A percentile compares a stretch with the other conserved stretches of the same genome.
Evolutionary conservation across 2,113 vertebrate species (phyloP).

Genomic region (Myanophis thanlyinensis): DNA sequence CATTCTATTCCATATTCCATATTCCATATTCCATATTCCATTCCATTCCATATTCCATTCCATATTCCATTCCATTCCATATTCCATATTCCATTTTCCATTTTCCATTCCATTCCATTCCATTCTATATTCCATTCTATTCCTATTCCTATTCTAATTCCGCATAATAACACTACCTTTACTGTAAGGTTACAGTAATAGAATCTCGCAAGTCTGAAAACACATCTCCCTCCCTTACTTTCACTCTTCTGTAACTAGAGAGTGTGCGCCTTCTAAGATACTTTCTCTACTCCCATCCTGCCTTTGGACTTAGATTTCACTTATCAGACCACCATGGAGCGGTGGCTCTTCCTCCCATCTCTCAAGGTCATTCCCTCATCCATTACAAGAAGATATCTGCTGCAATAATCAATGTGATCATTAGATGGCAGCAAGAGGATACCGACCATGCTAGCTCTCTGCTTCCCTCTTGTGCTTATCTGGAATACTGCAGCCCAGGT

Average conservation of each 20-base stretch:
- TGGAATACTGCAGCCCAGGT: not conserved
- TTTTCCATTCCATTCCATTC: too few relatives aligned
- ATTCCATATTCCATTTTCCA: too few relatives aligned
- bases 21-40: too few relatives aligned
- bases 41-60: too few relatives aligned
- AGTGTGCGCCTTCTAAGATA: not conserved
- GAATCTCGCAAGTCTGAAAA: not conserved
- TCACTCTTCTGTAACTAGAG: not conserved
- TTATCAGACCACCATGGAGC: not conserved
- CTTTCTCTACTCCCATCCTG: not conserved
- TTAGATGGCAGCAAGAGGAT: not conserved
- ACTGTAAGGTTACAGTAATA: not conserved
- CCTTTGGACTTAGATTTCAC: not conserved
- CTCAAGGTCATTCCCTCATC: not conserved
- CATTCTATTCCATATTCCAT: too few relatives aligned
- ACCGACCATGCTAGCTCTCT: not conserved
- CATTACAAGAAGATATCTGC: not conserved
- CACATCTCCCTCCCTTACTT: not conserved
- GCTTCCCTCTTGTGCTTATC: not conserved
- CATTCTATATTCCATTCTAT: too few relatives aligned
- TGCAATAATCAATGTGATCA: not conserved
- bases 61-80: too few relatives aligned
- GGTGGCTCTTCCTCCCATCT: not conserved
- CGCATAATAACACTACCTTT: not conserved
- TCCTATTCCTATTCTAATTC: too few relatives aligned